A percentile compares a stretch with the other conserved stretches of the same genome.
phyloP scores from a whole-genome alignment of 2,888 invertebrate genomes.

The Ochropleura leucogaster region DNA sequence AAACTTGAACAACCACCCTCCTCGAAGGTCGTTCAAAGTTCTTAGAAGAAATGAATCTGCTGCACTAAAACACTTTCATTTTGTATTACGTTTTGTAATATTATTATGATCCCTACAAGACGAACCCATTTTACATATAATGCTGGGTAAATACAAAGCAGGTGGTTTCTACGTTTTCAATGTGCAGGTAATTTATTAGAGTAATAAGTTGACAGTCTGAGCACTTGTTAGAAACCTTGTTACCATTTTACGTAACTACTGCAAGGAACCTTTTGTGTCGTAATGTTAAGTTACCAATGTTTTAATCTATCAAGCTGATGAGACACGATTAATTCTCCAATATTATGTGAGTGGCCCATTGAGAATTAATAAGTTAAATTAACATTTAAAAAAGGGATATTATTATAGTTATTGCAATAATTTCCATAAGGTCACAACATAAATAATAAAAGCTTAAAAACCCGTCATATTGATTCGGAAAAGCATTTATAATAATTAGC shows the following conservation, averaged over 20 bases:
- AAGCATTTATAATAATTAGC: constrained; percentile 43
- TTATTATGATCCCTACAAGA: constrained; percentile 56
- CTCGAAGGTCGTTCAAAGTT: constrained; percentile 89
- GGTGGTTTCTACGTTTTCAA: constrained; percentile 44
- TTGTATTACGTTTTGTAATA: constrained; percentile 70
- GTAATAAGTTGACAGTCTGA: constrained; percentile 49
- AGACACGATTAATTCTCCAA: neutral
- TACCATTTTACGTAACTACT: constrained; percentile 23
- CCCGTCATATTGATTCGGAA: constrained; percentile 10
- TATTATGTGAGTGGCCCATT: no score
- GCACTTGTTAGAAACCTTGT: constrained; percentile 39
- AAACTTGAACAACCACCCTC: constrained; percentile 83
- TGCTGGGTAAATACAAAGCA: constrained; percentile 46
- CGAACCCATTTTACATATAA: constrained; percentile 58
- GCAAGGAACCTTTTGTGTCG: neutral
- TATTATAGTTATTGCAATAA: neutral
- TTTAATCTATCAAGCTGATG: neutral
- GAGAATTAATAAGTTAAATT: neutral
- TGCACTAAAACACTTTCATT: constrained; percentile 87
- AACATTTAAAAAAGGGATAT: neutral
- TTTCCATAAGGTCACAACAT: neutral
- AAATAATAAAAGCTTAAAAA: neutral
- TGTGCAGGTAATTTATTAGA: constrained; percentile 47
- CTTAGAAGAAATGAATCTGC: constrained; percentile 86
- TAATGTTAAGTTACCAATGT: neutral